Conservation (phyloP, 2,888 invertebrate genomes). For the Iphiclides podalirius region DNA sequence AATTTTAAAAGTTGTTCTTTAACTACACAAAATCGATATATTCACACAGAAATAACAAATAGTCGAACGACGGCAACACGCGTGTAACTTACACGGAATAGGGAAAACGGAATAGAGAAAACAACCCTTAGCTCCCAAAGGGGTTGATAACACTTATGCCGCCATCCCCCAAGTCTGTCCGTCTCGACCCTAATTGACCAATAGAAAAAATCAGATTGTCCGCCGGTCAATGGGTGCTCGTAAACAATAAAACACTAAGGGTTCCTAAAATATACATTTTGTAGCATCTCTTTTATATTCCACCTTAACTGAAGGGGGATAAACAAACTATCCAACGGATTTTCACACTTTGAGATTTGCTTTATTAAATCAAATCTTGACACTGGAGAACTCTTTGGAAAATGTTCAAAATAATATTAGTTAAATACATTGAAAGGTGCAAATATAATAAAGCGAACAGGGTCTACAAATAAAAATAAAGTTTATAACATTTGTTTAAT, state of each 20-base stretch:
- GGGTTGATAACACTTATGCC: slow-evolving; percentile 25
- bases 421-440: too few relatives aligned
- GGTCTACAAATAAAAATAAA: too few relatives aligned
- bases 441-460: too few relatives aligned
- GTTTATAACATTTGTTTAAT: too few relatives aligned
- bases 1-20: too few relatives aligned
- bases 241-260: slow-evolving; percentile 25
- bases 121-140: slow-evolving; percentile 22
- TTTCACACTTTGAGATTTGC: too few relatives aligned
- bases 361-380: too few relatives aligned
- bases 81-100: slow-evolving; percentile 9
- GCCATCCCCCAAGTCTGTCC: slow-evolving; percentile 11
- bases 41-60: neutral
- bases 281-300: slow-evolving; percentile 4
- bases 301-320: neutral
- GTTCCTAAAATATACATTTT: slow-evolving; percentile 23
- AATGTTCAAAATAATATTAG: too few relatives aligned
- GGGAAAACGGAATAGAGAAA: slow-evolving; percentile 20
- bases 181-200: slow-evolving; percentile 22
- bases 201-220: slow-evolving; percentile 23
- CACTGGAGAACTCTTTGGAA: too few relatives aligned
- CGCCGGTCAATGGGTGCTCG: slow-evolving; percentile 7
- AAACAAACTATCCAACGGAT: too few relatives aligned
- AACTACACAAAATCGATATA: too few relatives aligned
- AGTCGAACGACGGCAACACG: neutral